Evolutionary conservation across 2,888 invertebrate genomes (phyloP), one percentile per base, ranked within the genome.

Genomic region (Cosmia pyralina): DNA sequence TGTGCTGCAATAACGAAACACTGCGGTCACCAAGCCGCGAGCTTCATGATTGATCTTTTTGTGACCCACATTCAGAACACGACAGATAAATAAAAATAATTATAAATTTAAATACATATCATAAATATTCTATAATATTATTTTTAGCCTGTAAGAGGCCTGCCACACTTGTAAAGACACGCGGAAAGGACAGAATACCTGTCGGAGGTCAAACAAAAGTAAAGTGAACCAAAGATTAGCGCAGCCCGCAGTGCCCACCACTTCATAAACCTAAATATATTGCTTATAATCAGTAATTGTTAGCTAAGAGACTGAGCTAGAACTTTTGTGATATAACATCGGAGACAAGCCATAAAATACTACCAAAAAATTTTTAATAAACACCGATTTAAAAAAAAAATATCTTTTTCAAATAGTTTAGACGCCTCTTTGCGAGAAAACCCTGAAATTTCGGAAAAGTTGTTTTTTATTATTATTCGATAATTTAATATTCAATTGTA

Each of bases 271-370:
- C n/a, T 22, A 19, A 58, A 38, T 13, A 6, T 11, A n/a, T 34
- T 34, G 2, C 6, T 38, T 4, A 38, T 55, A 52, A 22, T 41
- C 6, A 22, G 22, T 28, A 7, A 41, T 52, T 53, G 52, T 22
- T 52, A 48, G 17, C 52, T 13, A 41, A 48, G 11, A 52, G 52
- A 52, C 17, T 63, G 10, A 64, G 67, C 68, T 69, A 57, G 65
- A 69, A 66, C 57, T 69, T 69, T 46, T 48, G 64, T 75, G 69
- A 69, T 75, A 80, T 55, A 69, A 53, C 48, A 63, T 58, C 65
- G 57, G 57, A 65, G 52, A 68, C 67, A 22, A 68, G 34, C 46
- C 28, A 34, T 41, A 34, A 41, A 58, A 52, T n/a, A 77, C 22
- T 34, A 67, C 17, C 44, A 77, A 19, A 41, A 41, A 15, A 52